Evolutionary conservation across 2,113 vertebrate species (phyloP).

Genomic region (Zosterops japonicus): DNA sequence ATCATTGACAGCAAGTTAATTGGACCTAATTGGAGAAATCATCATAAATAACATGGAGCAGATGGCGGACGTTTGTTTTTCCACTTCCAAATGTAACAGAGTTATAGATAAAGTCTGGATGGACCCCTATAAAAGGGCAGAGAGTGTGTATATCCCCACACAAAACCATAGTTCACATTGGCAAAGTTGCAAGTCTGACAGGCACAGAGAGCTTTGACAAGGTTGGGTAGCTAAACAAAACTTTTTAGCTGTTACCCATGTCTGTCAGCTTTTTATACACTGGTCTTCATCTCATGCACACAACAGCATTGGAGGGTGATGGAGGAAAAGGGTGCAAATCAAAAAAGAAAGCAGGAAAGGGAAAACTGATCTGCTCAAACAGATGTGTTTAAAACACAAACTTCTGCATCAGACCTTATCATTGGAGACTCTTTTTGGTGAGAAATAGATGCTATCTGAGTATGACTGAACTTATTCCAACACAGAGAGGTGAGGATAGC

Average conservation of each 20-base stretch:
- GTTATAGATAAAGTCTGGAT: constrained; percentile 64
- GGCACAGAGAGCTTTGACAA: neutral
- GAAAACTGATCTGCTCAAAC: constrained; percentile 11
- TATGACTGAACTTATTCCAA: neutral
- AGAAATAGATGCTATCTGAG: neutral
- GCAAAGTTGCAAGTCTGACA: neutral
- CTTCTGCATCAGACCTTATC: neutral
- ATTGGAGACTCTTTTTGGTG: neutral
- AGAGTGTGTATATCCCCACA: neutral
- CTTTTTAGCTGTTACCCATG: neutral
- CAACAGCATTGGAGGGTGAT: neutral
- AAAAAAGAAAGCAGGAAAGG: neutral
- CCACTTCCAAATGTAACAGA: constrained; percentile 56
- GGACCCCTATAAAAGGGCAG: neutral
- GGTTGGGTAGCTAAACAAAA: neutral
- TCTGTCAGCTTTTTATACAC: neutral
- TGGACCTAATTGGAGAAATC: constrained; percentile 90
- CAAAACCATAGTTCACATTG: neutral
- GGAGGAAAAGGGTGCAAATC: neutral
- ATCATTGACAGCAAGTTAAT: constrained; percentile 91
- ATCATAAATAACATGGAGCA: constrained; percentile 85
- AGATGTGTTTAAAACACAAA: neutral
- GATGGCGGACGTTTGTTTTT: constrained; percentile 81
- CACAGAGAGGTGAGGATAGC: neutral
- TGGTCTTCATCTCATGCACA: fast-evolving